These are phyloP conservation scores for Spodoptera littoralis DNA, from an alignment of 2,888 invertebrate species.

Conservation along the genomic window DNA sequence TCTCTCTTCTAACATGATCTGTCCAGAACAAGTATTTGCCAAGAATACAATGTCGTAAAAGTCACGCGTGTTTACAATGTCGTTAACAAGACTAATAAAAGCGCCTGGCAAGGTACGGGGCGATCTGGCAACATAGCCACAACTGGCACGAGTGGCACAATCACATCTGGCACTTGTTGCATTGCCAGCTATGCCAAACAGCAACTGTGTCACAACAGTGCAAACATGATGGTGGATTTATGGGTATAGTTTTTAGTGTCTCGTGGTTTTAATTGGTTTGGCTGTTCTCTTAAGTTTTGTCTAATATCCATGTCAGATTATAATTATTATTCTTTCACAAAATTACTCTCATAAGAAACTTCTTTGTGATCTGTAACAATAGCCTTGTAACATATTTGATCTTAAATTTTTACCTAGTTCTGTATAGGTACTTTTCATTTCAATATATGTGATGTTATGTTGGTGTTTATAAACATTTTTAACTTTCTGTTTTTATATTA, in stretches of 20 bases:
- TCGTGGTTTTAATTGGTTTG: no score
- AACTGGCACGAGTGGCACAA: conserved; percentile 60
- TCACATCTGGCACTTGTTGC: conserved; percentile 70
- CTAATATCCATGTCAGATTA: no score
- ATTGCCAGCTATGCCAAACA: conserved; percentile 60
- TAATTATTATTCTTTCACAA: neutral
- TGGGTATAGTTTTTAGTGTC: no score
- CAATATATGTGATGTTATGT: no score
- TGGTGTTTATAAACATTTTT: neutral
- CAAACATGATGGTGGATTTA: conserved; percentile 41
- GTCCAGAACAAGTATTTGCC: conserved; percentile 70
- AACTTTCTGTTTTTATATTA: conserved; percentile 21
- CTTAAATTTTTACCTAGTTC: no score
- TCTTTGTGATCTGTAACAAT: no score
- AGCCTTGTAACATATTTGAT: no score
- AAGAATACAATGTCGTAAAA: conserved; percentile 72
- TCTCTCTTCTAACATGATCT: conserved; percentile 46
- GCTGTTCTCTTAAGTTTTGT: no score
- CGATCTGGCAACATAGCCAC: conserved; percentile 53
- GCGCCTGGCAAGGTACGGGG: conserved; percentile 57
- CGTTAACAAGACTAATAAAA: conserved; percentile 74
- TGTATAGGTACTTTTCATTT: no score
- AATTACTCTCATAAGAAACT: conserved; percentile 2
- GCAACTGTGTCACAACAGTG: conserved; percentile 27
- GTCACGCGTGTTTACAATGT: conserved; percentile 71